Conservation (phyloP, 64 coral and sea anemone species). For the Pocillopora verrucosa region DNA sequence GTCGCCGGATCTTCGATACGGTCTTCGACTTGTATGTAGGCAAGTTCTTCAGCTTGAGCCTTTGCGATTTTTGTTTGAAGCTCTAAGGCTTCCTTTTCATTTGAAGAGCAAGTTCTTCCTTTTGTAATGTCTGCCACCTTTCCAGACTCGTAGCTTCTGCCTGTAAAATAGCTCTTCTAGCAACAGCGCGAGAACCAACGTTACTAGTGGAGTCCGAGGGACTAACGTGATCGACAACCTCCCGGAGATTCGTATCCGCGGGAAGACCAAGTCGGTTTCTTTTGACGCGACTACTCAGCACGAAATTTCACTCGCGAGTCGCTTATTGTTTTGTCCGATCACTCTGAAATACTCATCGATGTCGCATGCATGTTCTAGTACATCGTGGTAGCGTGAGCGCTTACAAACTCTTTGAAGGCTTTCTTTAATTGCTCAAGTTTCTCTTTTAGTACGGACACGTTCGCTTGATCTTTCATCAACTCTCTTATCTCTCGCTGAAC, state of each 20-base stretch:
- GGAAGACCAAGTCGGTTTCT: not conserved
- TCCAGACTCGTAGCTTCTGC: not conserved
- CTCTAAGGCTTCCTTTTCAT: not conserved
- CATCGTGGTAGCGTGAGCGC: not conserved
- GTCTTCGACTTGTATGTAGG: not conserved
- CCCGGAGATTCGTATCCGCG: not conserved
- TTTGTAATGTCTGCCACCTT: not conserved
- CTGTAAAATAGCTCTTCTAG: not conserved
- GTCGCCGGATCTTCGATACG: no score
- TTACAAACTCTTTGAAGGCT: not conserved
- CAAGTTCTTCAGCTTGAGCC: conserved; percentile 6
- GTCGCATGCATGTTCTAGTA: conserved; percentile 6
- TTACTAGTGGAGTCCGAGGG: conserved; percentile 15
- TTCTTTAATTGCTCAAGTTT: conserved; percentile 4
- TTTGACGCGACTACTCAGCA: not conserved
- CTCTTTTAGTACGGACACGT: not conserved
- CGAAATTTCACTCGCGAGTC: not conserved
- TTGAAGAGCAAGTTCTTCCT: not conserved
- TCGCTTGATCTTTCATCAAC: not conserved
- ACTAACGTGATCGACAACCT: not conserved
- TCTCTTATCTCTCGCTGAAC: not conserved
- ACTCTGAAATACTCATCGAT: conserved; percentile 11
- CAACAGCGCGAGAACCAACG: not conserved
- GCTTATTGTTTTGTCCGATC: not conserved
- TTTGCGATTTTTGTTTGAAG: not conserved